Base-by-base conservation (phyloP, 2,113 vertebrate genomes). In the Corythaixoides concolor region DNA sequence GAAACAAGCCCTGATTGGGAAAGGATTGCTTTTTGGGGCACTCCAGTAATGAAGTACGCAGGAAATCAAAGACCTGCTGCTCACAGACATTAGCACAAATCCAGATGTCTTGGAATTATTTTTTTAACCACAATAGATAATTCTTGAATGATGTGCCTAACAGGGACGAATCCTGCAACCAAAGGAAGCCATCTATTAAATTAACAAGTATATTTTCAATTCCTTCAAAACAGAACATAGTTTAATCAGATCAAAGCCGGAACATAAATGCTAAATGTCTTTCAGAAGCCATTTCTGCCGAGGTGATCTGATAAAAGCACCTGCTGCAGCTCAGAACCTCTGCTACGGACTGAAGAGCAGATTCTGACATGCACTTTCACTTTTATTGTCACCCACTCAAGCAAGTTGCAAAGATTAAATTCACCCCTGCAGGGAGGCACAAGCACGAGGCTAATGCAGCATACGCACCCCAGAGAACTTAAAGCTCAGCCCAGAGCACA, bases 111-210 rank as follows among this genome's bases (percentile, higher is more conserved):
- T 50, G 15, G 43, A 70, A 85, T 88, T 69, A 63, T 94, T 91
- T 97, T 95, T 95, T 93, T 96, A 68, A 74, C 74, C 88, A 74
- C 95, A 95, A 90, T 37, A 96, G 97, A 95, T 96, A 95, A 96
- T 97, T 98, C 88, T 85, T 91, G 96, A 98, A 94, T 96, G 95
- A 97, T 97, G 96, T 85, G 78, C 89, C 96, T 96, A 96, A 93
- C 88, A 97, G 89, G 96, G 96, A 97, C 10, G 19, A 97, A 91
- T 97, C 93, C 95, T 90, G 66, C 84, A 94, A 88, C 64, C 68
- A 74, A 94, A 75, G 81, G 95, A 97, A 98, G 90, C 50, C 84
- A 88, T 96, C 97, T 97, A 93, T 97, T 97, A 96, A 93, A 97
- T 90, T 97, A 97, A 97, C 91, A 95, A 93, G 95, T 93, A 14